Percentiles rank a stretch among this genome's conserved stretches.
Evolutionary conservation across 2,888 invertebrate genomes (phyloP).

Genomic region (Drosophila hamatofila): DNA sequence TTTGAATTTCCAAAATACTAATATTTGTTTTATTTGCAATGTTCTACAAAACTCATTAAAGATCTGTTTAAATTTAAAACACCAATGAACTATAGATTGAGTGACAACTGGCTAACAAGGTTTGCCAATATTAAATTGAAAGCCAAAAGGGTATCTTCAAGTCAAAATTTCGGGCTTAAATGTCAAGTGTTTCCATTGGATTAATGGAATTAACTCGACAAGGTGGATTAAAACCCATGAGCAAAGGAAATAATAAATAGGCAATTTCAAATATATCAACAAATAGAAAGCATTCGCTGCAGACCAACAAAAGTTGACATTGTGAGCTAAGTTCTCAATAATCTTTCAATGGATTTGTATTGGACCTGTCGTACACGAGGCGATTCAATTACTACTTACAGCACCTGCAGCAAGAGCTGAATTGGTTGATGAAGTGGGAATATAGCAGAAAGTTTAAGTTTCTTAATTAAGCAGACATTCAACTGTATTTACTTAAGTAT

Average conservation of each 20-base stretch:
- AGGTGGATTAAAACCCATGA: conserved; percentile 33
- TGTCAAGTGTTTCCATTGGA: conserved; percentile 34
- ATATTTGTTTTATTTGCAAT: background rate
- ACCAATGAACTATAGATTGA: conserved; percentile 11
- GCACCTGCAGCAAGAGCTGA: conserved; percentile 41
- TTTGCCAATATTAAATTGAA: background rate
- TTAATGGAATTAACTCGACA: conserved; percentile 26
- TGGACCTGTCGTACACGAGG: conserved; percentile 72
- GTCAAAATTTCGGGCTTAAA: conserved; percentile 30
- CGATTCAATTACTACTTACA: conserved; percentile 74
- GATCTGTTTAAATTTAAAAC: conserved; percentile 1
- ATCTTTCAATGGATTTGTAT: conserved; percentile 70
- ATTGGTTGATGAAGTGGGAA: too few relatives aligned
- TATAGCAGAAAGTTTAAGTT: too few relatives aligned
- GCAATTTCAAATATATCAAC: background rate
- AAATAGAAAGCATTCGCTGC: background rate
- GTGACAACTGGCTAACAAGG: background rate
- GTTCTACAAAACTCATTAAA: conserved; percentile 14
- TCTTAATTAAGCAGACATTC: too few relatives aligned
- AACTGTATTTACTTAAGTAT: too few relatives aligned
- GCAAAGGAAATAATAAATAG: conserved; percentile 23
- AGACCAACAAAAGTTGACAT: too few relatives aligned
- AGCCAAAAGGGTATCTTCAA: conserved; percentile 37
- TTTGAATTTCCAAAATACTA: too few relatives aligned
- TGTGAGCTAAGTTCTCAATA: background rate